A percentile compares a stretch with the other conserved stretches of the same genome.
These are phyloP conservation scores for Hippasteria phrygiana DNA, from an alignment of 53 echinoderm and acorn worm genomes.

Conservation along the genomic window DNA sequence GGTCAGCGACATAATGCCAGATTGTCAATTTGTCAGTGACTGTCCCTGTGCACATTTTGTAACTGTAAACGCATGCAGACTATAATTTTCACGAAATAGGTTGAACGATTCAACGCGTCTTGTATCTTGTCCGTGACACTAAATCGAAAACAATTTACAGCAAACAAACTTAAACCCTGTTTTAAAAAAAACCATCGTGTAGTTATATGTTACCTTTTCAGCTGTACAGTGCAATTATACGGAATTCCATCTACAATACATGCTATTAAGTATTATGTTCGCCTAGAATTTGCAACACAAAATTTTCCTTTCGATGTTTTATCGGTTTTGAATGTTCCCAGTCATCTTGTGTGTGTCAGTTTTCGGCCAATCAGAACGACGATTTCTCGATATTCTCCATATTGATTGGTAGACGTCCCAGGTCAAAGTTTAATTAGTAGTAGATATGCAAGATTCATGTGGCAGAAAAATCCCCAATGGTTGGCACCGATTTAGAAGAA, in stretches of 20 bases:
- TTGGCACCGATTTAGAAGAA: too few species aligned
- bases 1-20: too few species aligned
- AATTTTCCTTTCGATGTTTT: too few species aligned
- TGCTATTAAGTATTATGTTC: too few species aligned
- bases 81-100: conserved; percentile 37
- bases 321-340: conserved; percentile 43
- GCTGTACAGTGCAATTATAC: neutral
- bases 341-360: neutral
- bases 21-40: too few species aligned
- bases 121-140: neutral
- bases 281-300: too few species aligned
- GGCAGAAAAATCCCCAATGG: too few species aligned
- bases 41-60: too few species aligned
- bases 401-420: conserved; percentile 2
- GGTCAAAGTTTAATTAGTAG: conserved; percentile 50
- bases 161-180: neutral
- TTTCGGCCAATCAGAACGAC: conserved; percentile 2
- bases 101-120: neutral
- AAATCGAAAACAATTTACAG: neutral
- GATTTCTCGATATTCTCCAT: neutral
- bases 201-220: neutral
- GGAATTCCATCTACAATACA: neutral
- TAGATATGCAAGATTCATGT: neutral
- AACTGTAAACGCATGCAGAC: too few species aligned
- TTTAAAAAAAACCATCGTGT: neutral